Percentiles rank a stretch among this genome's conserved stretches.
Conservation (phyloP, 2,797 vertebrate species). For the Neosilurus mollespiculum region DNA sequence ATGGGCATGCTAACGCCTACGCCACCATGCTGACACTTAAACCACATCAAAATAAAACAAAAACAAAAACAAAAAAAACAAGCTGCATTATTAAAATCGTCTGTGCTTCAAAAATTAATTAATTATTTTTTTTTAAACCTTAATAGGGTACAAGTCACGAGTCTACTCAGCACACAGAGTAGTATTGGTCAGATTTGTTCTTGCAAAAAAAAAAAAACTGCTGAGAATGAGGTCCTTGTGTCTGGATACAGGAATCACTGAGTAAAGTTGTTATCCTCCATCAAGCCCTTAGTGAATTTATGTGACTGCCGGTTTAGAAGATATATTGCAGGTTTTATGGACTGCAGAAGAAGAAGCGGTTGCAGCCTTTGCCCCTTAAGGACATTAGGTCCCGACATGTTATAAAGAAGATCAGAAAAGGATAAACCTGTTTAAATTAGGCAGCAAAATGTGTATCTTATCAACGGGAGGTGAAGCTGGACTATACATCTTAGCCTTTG, state of each 20-base stretch:
- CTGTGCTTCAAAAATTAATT: background rate
- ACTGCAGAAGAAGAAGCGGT: background rate
- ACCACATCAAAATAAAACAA: background rate
- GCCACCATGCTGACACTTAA: background rate
- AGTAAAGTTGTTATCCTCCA: background rate
- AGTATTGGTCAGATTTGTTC: background rate
- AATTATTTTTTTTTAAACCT: background rate
- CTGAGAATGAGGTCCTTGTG: background rate
- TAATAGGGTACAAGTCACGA: background rate
- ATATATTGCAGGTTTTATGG: constrained; percentile 22
- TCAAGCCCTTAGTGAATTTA: background rate
- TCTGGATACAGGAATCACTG: background rate
- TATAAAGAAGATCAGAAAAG: constrained; percentile 10
- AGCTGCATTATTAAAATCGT: no score
- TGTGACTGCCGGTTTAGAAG: constrained; percentile 22
- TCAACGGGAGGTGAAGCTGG: constrained; percentile 41
- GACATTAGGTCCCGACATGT: constrained; percentile 9
- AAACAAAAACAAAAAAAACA: background rate
- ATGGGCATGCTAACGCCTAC: no score
- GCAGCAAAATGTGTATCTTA: constrained; percentile 26
- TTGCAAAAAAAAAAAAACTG: background rate
- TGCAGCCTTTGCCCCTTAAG: constrained; percentile 1
- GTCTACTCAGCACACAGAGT: background rate
- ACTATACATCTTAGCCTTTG: constrained; percentile 34
- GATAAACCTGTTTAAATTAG: background rate